These are phyloP conservation scores for Episyrphus balteatus DNA, from an alignment of 1,140 invertebrate species.

Conservation along the genomic window DNA sequence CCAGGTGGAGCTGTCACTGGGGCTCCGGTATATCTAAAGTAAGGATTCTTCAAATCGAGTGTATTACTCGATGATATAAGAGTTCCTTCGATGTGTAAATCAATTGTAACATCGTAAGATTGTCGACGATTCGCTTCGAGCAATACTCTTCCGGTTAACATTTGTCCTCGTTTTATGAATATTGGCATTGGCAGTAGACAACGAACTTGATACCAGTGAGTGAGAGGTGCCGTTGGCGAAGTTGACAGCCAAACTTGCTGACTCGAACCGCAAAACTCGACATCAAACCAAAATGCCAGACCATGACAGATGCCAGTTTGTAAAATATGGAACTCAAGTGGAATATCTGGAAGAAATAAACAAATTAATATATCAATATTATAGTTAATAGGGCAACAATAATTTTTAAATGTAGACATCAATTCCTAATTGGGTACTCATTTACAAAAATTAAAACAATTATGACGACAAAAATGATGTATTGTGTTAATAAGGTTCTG, in stretches of 20 bases:
- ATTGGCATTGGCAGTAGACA: conserved; percentile 90
- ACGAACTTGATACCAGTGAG: conserved; percentile 99
- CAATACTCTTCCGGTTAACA: conserved; percentile 75
- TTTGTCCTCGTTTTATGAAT: conserved; percentile 89
- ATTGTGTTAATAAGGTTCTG: too few species aligned
- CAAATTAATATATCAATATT: neutral
- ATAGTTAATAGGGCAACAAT: too few species aligned
- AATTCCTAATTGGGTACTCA: too few species aligned
- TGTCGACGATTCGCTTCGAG: conserved; percentile 93
- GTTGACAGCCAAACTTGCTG: conserved; percentile 97
- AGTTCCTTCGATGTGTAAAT: conserved; percentile 81
- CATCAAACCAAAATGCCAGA: conserved; percentile 99
- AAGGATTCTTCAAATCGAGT: conserved; percentile 97
- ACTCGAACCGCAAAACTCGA: conserved; percentile 88
- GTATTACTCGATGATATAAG: conserved; percentile 75
- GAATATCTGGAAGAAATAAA: conserved; percentile 57
- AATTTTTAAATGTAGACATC: too few species aligned
- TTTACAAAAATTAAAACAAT: too few species aligned
- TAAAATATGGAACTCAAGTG: conserved; percentile 84
- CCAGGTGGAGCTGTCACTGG: conserved; percentile 81
- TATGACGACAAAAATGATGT: too few species aligned
- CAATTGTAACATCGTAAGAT: conserved; percentile 98
- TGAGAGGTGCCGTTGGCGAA: conserved; percentile 93
- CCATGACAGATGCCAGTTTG: conserved; percentile 94
- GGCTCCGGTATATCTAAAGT: conserved; percentile 87